Percentiles rank a stretch among this genome's conserved stretches.
These are phyloP conservation scores for Drosophila sproati DNA, from an alignment of 1,140 invertebrate genomes.

Conservation along the genomic window DNA sequence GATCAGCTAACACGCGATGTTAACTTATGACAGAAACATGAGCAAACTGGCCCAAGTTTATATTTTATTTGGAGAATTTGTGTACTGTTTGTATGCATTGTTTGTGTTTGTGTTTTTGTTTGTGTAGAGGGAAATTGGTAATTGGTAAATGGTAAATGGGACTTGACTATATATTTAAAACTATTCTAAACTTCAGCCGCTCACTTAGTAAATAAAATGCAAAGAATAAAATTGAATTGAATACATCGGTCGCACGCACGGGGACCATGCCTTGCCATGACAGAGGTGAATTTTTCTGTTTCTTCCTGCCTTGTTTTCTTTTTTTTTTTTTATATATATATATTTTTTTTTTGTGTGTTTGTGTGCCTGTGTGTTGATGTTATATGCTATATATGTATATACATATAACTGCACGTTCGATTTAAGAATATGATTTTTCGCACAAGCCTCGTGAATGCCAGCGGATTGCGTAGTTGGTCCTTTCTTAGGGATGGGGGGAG, in stretches of 20 bases:
- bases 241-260: conserved; percentile 22
- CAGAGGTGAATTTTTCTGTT: conserved; percentile 34
- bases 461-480: conserved; percentile 26
- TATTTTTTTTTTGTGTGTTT: conserved; percentile 24
- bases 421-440: conserved; percentile 10
- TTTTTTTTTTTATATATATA: not conserved
- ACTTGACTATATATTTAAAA: conserved; percentile 70
- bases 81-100: not conserved
- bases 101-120: not conserved
- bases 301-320: not conserved
- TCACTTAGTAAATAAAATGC: conserved; percentile 77
- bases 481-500: conserved; percentile 8
- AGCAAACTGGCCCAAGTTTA: conserved; percentile 13
- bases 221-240: conserved; percentile 67
- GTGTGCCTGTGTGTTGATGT: conserved; percentile 20
- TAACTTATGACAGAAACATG: conserved; percentile 17
- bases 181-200: conserved; percentile 66
- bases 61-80: not conserved
- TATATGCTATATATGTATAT: conserved; percentile 13
- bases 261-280: conserved; percentile 31
- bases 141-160: conserved; percentile 24
- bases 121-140: not conserved
- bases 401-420: conserved; percentile 22
- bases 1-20: conserved; percentile 9
- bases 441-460: conserved; percentile 24